Conservation (phyloP, 2,113 vertebrate species). For the Hepsetus odoe region DNA sequence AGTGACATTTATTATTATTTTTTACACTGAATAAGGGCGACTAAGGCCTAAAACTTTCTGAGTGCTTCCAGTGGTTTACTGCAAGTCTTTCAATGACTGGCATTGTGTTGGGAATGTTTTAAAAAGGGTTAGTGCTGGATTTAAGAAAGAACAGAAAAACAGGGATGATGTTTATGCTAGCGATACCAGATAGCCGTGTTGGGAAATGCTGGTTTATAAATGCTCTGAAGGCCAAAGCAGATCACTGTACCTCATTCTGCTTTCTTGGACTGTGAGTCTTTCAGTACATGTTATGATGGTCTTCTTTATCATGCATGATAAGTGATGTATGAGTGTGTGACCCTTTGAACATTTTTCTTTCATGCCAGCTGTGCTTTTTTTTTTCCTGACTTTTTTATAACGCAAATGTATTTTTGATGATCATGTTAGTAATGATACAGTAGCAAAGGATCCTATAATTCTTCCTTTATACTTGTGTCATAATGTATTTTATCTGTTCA, state of each 20-base stretch:
- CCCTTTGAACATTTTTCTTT: constrained; percentile 32
- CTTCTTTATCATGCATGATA: not conserved
- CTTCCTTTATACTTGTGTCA: too few relatives aligned
- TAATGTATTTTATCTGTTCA: too few relatives aligned
- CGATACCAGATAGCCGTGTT: not conserved
- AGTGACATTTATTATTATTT: not conserved
- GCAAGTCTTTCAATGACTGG: not conserved
- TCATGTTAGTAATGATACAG: too few relatives aligned
- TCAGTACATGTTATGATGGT: constrained; percentile 36
- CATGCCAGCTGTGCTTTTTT: too few relatives aligned
- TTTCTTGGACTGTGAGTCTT: constrained; percentile 50
- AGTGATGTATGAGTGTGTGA: not conserved
- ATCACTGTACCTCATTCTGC: not conserved
- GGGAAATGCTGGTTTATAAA: not conserved
- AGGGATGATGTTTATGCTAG: constrained; percentile 46
- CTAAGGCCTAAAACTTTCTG: not conserved
- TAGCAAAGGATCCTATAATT: too few relatives aligned
- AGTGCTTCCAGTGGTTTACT: not conserved
- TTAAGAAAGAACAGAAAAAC: constrained; percentile 15
- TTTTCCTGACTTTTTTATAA: too few relatives aligned
- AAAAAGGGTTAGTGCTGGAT: not conserved
- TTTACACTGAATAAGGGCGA: not conserved
- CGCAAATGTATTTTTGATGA: too few relatives aligned
- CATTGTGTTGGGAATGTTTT: not conserved
- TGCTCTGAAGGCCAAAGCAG: constrained; percentile 13